Conservation (phyloP, 2,113 vertebrate genomes). For the Pterocles orientalis region DNA sequence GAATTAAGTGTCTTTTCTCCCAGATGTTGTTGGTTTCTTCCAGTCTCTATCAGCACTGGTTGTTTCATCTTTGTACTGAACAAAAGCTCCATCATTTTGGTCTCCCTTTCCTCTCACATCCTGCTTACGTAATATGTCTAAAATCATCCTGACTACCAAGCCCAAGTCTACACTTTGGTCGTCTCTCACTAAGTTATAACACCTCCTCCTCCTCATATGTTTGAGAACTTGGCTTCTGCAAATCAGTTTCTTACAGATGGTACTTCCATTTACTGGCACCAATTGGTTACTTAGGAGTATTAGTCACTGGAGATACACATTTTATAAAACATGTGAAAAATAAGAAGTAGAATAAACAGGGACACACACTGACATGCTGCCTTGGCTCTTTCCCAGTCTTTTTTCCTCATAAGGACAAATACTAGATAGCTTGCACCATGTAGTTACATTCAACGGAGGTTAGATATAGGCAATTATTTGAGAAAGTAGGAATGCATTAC, state of each 20-base stretch:
- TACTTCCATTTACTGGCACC: conserved; percentile 59
- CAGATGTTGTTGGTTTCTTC: background rate
- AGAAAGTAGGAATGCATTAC: background rate
- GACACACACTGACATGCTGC: conserved; percentile 39
- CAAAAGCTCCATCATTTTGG: background rate
- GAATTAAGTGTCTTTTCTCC: background rate
- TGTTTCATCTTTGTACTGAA: background rate
- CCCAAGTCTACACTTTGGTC: conserved; percentile 29
- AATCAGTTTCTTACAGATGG: conserved; percentile 56
- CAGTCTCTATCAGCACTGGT: background rate
- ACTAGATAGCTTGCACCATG: background rate
- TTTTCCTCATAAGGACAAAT: conserved; percentile 15
- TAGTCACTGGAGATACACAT: conserved; percentile 61
- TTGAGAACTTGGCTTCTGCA: conserved; percentile 53
- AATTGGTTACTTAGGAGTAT: conserved; percentile 49
- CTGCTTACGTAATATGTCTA: conserved; percentile 46
- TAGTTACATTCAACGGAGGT: background rate
- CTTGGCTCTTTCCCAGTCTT: conserved; percentile 2
- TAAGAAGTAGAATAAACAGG: conserved; percentile 65
- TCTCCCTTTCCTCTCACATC: background rate
- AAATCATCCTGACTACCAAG: conserved; percentile 51
- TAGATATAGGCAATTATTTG: background rate
- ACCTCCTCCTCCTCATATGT: conserved; percentile 64
- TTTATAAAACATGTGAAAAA: conserved; percentile 58
- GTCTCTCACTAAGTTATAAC: conserved; percentile 64